These are phyloP conservation scores for Sorex maritimensis DNA, from an alignment of 2,797 vertebrate genomes.

Conservation along the genomic window DNA sequence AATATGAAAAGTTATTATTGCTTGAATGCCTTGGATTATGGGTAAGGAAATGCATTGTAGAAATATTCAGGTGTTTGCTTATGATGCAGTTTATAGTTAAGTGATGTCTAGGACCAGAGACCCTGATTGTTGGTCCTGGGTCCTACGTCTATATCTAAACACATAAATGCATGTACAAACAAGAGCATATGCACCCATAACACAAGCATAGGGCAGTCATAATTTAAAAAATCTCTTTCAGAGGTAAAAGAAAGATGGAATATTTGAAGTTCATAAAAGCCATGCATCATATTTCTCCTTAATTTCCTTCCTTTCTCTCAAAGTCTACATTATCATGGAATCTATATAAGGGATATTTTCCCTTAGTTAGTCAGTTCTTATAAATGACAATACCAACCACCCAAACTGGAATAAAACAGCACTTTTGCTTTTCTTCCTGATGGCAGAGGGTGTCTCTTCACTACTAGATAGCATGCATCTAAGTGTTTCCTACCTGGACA, in stretches of 20 bases:
- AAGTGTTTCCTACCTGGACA: background rate
- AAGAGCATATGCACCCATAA: background rate
- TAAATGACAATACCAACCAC: background rate
- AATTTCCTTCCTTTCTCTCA: fast-evolving
- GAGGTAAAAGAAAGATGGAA: background rate
- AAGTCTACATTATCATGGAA: background rate
- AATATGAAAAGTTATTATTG: background rate
- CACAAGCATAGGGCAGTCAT: background rate
- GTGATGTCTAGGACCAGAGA: background rate
- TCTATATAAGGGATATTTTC: background rate
- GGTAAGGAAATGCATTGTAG: background rate
- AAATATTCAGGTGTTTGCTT: background rate
- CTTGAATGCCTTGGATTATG: background rate
- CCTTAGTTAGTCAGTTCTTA: background rate
- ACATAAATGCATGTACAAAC: too few species aligned
- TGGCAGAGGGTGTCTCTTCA: background rate
- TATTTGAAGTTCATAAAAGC: background rate
- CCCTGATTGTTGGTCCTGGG: too few species aligned
- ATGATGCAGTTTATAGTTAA: background rate
- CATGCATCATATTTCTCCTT: background rate
- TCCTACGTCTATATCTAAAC: background rate
- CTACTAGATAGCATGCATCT: background rate
- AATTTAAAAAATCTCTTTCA: background rate
- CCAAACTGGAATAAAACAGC: background rate
- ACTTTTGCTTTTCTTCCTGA: too few species aligned